These are phyloP conservation scores for Gadopsis bispinosus DNA, from an alignment of 2,797 vertebrate species.

Conservation along the genomic window DNA sequence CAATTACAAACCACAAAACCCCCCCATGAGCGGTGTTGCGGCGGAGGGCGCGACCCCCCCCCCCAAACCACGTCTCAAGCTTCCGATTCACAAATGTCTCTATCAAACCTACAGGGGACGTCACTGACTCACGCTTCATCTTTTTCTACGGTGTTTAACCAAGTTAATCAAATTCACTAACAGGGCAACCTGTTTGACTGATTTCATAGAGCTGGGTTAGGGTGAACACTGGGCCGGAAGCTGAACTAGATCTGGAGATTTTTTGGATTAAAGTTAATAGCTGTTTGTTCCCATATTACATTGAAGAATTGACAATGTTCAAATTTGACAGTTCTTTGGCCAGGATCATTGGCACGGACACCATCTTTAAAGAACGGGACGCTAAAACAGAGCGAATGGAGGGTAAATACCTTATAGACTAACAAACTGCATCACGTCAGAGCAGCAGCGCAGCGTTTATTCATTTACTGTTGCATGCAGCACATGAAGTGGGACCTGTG, in stretches of 20 bases:
- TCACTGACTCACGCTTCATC: too few relatives aligned
- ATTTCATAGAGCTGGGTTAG: too few relatives aligned
- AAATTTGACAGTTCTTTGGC: neutral
- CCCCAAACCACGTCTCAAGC: too few relatives aligned
- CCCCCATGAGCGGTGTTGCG: too few relatives aligned
- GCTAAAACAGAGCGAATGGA: neutral
- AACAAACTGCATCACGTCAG: slow-evolving; percentile 21
- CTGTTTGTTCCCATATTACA: neutral
- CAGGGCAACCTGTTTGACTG: too few relatives aligned
- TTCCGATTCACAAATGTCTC: too few relatives aligned
- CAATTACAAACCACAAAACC: too few relatives aligned
- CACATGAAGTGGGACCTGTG: slow-evolving; percentile 24
- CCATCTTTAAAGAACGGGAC: slow-evolving; percentile 1
- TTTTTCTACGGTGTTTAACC: too few relatives aligned
- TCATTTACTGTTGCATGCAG: slow-evolving; percentile 30
- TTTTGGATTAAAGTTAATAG: neutral
- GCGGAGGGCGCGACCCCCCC: too few relatives aligned
- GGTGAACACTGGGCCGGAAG: too few relatives aligned
- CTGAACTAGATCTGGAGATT: neutral
- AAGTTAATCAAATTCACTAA: too few relatives aligned
- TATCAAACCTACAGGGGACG: too few relatives aligned
- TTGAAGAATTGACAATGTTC: neutral
- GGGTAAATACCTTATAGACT: slow-evolving; percentile 16
- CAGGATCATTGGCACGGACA: neutral
- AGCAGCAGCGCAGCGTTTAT: slow-evolving; percentile 21